Evolutionary conservation across 2,113 vertebrate genomes (phyloP).

Genomic region (Jacana jacana): DNA sequence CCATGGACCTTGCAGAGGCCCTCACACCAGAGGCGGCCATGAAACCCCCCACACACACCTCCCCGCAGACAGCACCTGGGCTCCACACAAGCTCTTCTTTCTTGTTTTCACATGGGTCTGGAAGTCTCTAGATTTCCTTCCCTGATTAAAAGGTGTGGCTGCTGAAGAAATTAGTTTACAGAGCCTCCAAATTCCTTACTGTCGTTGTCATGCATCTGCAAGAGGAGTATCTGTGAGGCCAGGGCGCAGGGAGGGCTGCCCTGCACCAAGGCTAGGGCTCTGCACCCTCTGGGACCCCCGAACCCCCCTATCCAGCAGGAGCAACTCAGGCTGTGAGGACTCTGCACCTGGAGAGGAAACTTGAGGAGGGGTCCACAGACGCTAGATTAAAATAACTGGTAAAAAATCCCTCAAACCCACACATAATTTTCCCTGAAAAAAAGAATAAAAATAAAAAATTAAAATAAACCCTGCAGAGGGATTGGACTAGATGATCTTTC

Average conservation of each 20-base stretch:
- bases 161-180: conserved; percentile 46
- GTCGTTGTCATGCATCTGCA: conserved; percentile 36
- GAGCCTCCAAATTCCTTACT: conserved; percentile 51
- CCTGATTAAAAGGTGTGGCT: conserved; percentile 54
- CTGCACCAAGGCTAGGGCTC: background rate
- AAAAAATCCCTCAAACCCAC: conserved; percentile 31
- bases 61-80: fast-evolving
- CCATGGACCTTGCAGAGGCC: fast-evolving
- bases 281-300: background rate
- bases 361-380: background rate
- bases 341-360: conserved; percentile 56
- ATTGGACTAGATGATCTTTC: too few relatives aligned
- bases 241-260: background rate
- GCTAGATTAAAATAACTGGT: conserved; percentile 3
- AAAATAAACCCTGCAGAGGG: background rate
- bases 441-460: background rate
- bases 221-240: background rate
- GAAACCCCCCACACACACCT: too few relatives aligned
- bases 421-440: background rate
- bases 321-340: background rate
- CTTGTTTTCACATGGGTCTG: background rate
- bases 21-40: fast-evolving
- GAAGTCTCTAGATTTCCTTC: background rate
- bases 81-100: background rate
- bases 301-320: background rate